These are phyloP conservation scores for Lepus timidus DNA, from an alignment of 2,113 vertebrate genomes.

Conservation along the genomic window DNA sequence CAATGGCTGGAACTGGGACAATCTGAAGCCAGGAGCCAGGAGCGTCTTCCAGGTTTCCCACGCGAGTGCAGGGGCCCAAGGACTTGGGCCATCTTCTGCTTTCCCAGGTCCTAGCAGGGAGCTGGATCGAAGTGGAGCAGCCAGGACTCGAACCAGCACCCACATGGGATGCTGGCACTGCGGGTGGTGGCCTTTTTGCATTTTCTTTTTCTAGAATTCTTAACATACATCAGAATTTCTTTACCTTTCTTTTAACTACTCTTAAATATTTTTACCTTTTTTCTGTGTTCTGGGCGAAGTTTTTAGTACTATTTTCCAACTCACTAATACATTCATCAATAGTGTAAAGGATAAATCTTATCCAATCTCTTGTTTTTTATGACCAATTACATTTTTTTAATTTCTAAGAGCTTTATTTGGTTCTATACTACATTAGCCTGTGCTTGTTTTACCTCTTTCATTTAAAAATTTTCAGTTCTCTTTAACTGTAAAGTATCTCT, in stretches of 20 bases:
- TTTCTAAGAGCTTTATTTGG: slow-evolving; percentile 43
- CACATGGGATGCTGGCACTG: too few species aligned
- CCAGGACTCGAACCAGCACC: too few species aligned
- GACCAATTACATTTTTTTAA: slow-evolving; percentile 44
- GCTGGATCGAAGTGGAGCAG: too few species aligned
- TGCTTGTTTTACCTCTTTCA: slow-evolving; percentile 14
- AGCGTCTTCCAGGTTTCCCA: too few species aligned
- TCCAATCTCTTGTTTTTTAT: slow-evolving; percentile 34
- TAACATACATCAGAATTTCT: neutral
- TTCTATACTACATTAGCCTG: slow-evolving; percentile 59
- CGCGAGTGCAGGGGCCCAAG: too few species aligned
- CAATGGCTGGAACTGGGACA: too few species aligned
- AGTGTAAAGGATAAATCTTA: neutral
- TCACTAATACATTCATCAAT: slow-evolving; percentile 55
- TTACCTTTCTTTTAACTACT: slow-evolving; percentile 43
- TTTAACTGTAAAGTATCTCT: slow-evolving; percentile 45
- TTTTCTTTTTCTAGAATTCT: slow-evolving; percentile 19
- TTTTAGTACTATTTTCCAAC: slow-evolving; percentile 55
- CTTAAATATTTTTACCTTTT: neutral
- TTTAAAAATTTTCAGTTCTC: slow-evolving; percentile 51
- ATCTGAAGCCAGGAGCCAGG: too few species aligned
- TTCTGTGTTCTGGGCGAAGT: neutral
- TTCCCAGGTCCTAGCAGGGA: too few species aligned
- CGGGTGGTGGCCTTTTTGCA: neutral
- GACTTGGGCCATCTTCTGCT: too few species aligned